Conservation (phyloP, 2,113 vertebrate species). For the Pipra filicauda region DNA sequence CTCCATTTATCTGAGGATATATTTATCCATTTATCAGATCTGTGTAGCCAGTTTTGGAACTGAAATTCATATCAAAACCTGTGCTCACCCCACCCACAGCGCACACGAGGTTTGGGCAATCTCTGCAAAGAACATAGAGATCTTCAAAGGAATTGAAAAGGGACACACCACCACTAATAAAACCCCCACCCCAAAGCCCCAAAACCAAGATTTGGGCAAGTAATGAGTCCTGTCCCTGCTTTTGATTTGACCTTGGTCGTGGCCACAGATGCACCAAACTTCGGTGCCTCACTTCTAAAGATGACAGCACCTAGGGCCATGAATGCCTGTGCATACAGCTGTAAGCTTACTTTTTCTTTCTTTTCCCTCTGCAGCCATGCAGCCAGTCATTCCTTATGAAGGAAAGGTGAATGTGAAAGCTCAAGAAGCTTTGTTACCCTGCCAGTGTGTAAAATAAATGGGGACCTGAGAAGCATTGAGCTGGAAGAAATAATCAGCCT, state of each 20-base stretch:
- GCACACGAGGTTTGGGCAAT: background rate
- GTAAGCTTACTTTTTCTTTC: background rate
- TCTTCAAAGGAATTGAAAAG: background rate
- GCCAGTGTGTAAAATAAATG: background rate
- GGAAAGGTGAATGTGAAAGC: background rate
- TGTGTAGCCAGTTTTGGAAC: background rate
- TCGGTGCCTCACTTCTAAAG: background rate
- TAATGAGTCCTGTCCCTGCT: background rate
- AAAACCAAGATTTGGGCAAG: background rate
- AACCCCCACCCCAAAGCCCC: rapidly evolving
- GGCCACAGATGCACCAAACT: background rate
- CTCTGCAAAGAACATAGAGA: background rate
- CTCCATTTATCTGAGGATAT: background rate
- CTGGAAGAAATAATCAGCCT: background rate
- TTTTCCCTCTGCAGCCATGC: background rate
- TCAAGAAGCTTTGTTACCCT: background rate
- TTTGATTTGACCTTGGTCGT: background rate
- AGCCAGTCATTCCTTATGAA: rapidly evolving
- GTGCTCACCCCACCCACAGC: background rate
- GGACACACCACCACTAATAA: background rate
- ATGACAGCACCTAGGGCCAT: background rate
- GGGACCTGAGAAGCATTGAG: background rate
- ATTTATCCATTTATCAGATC: too few species aligned
- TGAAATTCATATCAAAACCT: background rate
- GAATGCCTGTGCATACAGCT: background rate